Percentiles rank a stretch among this genome's conserved stretches.
phyloP scores from a whole-genome alignment of 2,888 invertebrate genomes.

The Sipha maydis region DNA sequence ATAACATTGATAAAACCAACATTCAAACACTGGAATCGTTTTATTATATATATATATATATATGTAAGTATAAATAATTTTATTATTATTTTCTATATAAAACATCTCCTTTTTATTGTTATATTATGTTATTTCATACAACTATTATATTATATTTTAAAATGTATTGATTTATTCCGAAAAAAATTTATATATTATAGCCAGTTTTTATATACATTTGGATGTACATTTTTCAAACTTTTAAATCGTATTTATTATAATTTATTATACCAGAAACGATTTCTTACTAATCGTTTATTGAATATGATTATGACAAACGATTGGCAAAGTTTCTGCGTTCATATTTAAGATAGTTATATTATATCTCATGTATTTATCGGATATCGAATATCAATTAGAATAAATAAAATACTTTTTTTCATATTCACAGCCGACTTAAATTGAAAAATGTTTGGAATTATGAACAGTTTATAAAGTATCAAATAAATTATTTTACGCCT shows the following conservation, averaged over 20 bases:
- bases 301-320: conserved; percentile 18
- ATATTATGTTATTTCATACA: too few species aligned
- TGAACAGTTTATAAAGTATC: not conserved
- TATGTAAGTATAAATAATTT: too few species aligned
- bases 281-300: conserved; percentile 23
- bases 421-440: conserved; percentile 12
- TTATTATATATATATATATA: too few species aligned
- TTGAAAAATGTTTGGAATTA: conserved; percentile 23
- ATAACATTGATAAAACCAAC: too few species aligned
- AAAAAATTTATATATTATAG: not conserved
- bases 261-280: conserved; percentile 1
- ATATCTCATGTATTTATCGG: not conserved
- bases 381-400: conserved; percentile 20
- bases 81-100: too few species aligned
- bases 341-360: not conserved
- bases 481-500: conserved; percentile 19
- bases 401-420: not conserved
- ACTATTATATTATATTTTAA: not conserved
- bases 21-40: too few species aligned
- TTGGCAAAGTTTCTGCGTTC: not conserved
- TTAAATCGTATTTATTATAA: not conserved
- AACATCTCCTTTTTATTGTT: too few species aligned
- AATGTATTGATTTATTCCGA: not conserved
- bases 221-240: not conserved
- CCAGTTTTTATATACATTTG: not conserved